Evolutionary conservation across 1,140 invertebrate species (phyloP).

Genomic region (Neodiprion pinetum): DNA sequence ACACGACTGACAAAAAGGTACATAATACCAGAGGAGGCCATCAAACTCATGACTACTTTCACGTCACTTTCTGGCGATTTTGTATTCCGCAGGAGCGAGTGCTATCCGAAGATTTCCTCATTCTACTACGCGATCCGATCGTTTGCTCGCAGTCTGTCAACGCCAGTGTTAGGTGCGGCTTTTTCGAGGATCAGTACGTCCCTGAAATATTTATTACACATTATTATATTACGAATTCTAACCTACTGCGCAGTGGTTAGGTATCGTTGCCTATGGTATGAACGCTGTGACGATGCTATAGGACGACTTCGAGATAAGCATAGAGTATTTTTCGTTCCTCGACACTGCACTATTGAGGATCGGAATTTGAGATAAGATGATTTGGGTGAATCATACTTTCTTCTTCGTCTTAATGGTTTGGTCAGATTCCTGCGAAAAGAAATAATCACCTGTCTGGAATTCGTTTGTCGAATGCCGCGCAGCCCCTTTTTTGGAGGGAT

Average conservation of each 20-base stretch:
- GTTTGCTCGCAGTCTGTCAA: not conserved
- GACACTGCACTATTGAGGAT: not conserved
- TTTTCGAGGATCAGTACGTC: too few relatives aligned
- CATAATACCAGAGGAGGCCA: constrained; percentile 27
- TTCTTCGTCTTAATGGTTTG: too few relatives aligned
- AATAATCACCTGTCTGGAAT: not conserved
- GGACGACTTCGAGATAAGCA: constrained; percentile 15
- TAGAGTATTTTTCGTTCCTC: constrained; percentile 4
- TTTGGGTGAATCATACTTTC: not conserved
- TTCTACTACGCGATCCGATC: constrained; percentile 18
- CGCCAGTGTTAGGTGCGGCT: too few relatives aligned
- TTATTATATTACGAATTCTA: too few relatives aligned
- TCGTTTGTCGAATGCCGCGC: not conserved
- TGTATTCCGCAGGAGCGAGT: constrained; percentile 41
- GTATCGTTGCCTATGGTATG: not conserved
- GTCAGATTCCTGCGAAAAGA: not conserved
- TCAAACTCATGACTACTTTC: constrained; percentile 47
- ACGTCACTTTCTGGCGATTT: constrained; percentile 53
- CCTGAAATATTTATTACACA: too few relatives aligned
- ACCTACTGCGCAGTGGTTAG: too few relatives aligned
- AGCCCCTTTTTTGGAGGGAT: not conserved
- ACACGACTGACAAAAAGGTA: not conserved
- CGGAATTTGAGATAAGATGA: not conserved
- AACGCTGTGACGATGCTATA: not conserved
- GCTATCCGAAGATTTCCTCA: constrained; percentile 47